Conservation (phyloP, 92 coral and sea anemone species). For the Meandrina meandrites region DNA sequence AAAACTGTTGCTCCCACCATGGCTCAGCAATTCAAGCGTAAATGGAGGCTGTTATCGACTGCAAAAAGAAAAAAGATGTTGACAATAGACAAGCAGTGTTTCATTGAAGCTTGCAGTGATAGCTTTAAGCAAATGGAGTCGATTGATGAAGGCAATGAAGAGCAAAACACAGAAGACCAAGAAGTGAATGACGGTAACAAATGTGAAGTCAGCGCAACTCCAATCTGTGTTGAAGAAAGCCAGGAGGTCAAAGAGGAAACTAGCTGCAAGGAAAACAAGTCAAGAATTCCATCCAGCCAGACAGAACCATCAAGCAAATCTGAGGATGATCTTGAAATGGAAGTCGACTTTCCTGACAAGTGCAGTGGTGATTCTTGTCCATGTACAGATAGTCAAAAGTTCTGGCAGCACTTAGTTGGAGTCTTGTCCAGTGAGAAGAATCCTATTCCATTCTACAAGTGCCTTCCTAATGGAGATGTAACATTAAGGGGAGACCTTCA, state of each 20-base stretch:
- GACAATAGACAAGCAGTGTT: conserved; percentile 5
- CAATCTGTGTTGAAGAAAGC: background rate
- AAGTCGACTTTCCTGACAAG: background rate
- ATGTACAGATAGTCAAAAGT: conserved; percentile 33
- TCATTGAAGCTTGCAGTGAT: conserved; percentile 18
- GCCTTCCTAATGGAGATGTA: conserved; percentile 27
- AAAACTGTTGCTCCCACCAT: conserved; percentile 41
- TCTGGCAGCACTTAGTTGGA: conserved; percentile 34
- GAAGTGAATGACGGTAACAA: background rate
- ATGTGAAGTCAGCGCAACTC: background rate
- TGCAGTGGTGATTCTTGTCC: conserved; percentile 34
- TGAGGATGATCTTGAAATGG: background rate
- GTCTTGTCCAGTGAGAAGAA: conserved; percentile 33
- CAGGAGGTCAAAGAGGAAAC: background rate
- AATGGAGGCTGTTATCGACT: conserved; percentile 32
- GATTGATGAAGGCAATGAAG: background rate
- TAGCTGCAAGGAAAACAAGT: background rate
- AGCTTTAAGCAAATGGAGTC: background rate
- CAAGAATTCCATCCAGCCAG: background rate
- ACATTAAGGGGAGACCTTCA: background rate
- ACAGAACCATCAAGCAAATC: background rate
- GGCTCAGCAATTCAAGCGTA: conserved; percentile 34
- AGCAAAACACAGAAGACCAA: conserved; percentile 2
- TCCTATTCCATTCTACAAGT: conserved; percentile 42
- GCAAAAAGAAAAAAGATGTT: conserved; percentile 14